Percentiles rank a stretch among this genome's conserved stretches.
These are phyloP conservation scores for Ptilodon capucinus DNA, from an alignment of 2,888 invertebrate species.

Conservation along the genomic window DNA sequence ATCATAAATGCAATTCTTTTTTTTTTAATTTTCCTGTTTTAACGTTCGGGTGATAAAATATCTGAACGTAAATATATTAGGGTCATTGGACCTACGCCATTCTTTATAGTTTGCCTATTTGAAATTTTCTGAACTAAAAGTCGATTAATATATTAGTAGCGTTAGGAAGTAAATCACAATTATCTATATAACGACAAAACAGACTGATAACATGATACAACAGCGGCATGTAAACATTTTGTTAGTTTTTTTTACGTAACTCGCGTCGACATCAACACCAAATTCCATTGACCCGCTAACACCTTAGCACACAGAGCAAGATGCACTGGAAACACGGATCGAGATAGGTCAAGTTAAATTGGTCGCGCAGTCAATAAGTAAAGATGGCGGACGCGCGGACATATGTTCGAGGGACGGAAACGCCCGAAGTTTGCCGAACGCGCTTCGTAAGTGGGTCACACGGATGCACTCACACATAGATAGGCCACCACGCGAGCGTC, in stretches of 20 bases:
- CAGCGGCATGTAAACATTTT: conserved; percentile 46
- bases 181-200: conserved; percentile 45
- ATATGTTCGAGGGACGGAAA: conserved; percentile 70
- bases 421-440: conserved; percentile 62
- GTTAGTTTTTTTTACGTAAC: conserved; percentile 53
- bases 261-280: conserved; percentile 24
- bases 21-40: too few relatives aligned
- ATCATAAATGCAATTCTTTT: too few relatives aligned
- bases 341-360: conserved; percentile 51
- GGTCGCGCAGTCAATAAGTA: conserved; percentile 47
- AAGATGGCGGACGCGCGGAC: conserved; percentile 62
- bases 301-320: conserved; percentile 1
- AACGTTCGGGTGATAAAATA: not conserved
- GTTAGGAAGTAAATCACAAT: conserved; percentile 41
- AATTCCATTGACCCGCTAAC: conserved; percentile 21
- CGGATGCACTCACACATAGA: conserved; percentile 67
- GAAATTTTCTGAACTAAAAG: too few relatives aligned
- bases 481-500: conserved; percentile 40
- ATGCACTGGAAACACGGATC: conserved; percentile 10
- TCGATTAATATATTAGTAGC: conserved; percentile 2
- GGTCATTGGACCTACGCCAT: too few relatives aligned
- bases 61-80: not conserved
- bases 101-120: too few relatives aligned
- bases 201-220: conserved; percentile 44
- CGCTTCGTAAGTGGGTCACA: conserved; percentile 80